Conservation (phyloP, 2,797 vertebrate genomes). For the Gobionotothen gibberifrons region DNA sequence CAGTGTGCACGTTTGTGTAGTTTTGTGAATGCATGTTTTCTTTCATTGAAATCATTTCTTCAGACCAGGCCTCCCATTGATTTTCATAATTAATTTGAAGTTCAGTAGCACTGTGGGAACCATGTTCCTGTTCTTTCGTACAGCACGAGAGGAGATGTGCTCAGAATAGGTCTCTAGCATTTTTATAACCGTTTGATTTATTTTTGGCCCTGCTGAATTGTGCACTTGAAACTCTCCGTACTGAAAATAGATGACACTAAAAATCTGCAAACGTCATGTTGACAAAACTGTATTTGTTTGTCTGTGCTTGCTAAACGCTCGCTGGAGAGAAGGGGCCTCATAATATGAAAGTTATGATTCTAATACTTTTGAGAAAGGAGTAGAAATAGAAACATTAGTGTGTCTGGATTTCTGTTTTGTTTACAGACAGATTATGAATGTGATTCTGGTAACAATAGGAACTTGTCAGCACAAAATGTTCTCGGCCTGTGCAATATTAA, state of each 20-base stretch:
- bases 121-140: conserved; percentile 20
- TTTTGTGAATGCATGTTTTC: background rate
- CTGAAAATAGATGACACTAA: conserved; percentile 44
- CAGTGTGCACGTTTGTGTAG: background rate
- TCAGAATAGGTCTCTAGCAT: conserved; percentile 40
- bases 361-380: conserved; percentile 28
- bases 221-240: conserved; percentile 27
- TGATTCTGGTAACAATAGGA: conserved; percentile 55
- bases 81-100: conserved; percentile 32
- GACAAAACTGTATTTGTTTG: conserved; percentile 41
- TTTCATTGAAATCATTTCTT: conserved; percentile 18
- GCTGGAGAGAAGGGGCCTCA: conserved; percentile 23
- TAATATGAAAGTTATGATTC: conserved; percentile 39
- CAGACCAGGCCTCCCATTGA: conserved; percentile 12
- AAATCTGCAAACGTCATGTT: conserved; percentile 34
- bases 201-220: conserved; percentile 40
- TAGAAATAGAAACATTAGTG: conserved; percentile 24
- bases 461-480: conserved; percentile 76
- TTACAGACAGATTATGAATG: conserved; percentile 57
- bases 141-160: conserved; percentile 17
- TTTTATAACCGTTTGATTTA: conserved; percentile 49
- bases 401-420: conserved; percentile 50
- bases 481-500: conserved; percentile 63
- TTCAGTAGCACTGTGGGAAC: conserved; percentile 12
- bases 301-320: conserved; percentile 2